Conservation (phyloP, 2,113 vertebrate genomes). For the Psilopogon haemacephalus region DNA sequence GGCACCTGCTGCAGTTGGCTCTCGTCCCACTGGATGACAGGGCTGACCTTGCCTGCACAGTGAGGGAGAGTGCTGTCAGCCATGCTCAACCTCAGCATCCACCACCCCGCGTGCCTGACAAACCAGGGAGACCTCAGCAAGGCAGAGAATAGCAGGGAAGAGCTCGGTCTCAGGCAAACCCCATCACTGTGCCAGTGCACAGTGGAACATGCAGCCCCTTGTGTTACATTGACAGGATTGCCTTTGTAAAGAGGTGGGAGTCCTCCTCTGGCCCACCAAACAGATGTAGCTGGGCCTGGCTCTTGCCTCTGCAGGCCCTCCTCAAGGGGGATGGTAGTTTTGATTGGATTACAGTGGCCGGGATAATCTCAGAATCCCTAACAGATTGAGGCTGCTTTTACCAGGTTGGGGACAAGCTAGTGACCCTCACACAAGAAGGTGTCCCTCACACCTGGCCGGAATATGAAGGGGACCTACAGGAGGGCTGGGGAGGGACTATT, state of each 20-base stretch:
- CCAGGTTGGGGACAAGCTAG: neutral
- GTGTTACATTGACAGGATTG: accelerated
- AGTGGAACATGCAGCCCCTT: accelerated
- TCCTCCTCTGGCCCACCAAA: neutral
- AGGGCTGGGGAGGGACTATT: too few relatives aligned
- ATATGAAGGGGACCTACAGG: too few relatives aligned
- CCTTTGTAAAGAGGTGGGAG: accelerated
- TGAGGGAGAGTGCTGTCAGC: neutral
- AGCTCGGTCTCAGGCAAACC: accelerated
- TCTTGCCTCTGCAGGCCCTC: neutral
- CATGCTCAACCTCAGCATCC: neutral
- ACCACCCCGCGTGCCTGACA: neutral
- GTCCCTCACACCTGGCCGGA: accelerated
- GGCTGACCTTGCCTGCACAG: slow-evolving; percentile 80
- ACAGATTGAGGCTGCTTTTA: neutral
- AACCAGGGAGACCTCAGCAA: neutral
- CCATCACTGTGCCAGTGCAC: neutral
- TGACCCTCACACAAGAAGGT: neutral
- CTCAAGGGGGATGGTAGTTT: neutral
- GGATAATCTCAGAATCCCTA: neutral
- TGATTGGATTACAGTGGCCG: slow-evolving; percentile 25
- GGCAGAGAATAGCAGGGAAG: neutral
- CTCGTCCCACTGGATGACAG: slow-evolving; percentile 82
- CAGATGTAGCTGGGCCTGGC: neutral
- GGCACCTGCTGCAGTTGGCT: slow-evolving; percentile 74